Conservation (phyloP, 1,140 invertebrate species). For the Rhyacophila brunnea region DNA sequence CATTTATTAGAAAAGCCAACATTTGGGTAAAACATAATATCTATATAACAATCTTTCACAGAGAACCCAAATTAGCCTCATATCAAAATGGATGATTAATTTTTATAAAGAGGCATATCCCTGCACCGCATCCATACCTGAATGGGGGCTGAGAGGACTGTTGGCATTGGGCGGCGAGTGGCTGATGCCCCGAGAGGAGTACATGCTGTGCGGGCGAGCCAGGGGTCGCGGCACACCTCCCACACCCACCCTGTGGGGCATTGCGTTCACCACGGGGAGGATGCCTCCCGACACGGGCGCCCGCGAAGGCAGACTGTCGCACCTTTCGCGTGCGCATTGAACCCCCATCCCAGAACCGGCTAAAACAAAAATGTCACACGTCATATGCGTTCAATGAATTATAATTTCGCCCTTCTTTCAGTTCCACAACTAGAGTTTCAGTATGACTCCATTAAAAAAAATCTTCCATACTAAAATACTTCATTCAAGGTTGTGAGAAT, state of each 20-base stretch:
- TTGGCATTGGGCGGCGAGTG: slow-evolving; percentile 64
- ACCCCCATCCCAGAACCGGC: slow-evolving; percentile 1
- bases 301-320: slow-evolving; percentile 72
- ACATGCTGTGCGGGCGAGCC: slow-evolving; percentile 58
- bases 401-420: too few relatives aligned
- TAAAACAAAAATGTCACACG: too few relatives aligned
- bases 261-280: neutral
- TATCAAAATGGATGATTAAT: neutral
- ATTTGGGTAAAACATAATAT: too few relatives aligned
- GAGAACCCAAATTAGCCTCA: too few relatives aligned
- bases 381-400: too few relatives aligned
- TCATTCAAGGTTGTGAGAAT: too few relatives aligned
- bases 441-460: too few relatives aligned
- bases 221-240: slow-evolving; percentile 32
- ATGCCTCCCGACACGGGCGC: slow-evolving; percentile 10
- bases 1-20: too few relatives aligned
- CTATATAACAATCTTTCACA: too few relatives aligned
- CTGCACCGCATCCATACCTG: slow-evolving; percentile 30
- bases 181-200: slow-evolving; percentile 47
- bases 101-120: too few relatives aligned
- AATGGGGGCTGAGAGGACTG: slow-evolving; percentile 61
- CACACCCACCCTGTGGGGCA: slow-evolving; percentile 32
- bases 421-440: too few relatives aligned
- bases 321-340: slow-evolving; percentile 62
- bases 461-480: too few relatives aligned